phyloP scores from a whole-genome alignment of 1,140 invertebrate genomes.

The Bilobella aurantiaca region DNA sequence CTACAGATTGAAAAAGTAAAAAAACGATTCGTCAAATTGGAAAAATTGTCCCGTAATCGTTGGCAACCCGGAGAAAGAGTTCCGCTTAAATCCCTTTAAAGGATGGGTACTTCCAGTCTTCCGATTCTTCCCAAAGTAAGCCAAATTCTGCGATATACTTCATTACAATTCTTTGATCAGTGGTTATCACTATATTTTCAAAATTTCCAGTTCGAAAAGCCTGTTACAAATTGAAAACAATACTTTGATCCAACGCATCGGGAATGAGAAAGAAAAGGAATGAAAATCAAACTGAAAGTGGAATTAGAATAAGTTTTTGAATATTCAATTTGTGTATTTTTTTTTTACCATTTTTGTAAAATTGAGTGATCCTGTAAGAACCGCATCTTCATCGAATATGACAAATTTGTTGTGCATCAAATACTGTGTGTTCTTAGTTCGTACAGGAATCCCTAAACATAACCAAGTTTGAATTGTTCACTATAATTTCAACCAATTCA shows the following conservation, averaged over 20 bases:
- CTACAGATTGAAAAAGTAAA: conserved; percentile 23
- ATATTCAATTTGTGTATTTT: not conserved
- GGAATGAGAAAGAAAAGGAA: no score
- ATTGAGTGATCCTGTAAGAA: not conserved
- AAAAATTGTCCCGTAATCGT: conserved; percentile 8
- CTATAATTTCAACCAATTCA: not conserved
- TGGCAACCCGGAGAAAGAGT: conserved; percentile 2
- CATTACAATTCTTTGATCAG: not conserved
- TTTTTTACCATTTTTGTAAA: not conserved
- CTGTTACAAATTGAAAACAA: not conserved
- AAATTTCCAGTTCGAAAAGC: not conserved
- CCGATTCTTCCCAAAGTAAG: not conserved
- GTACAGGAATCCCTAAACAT: not conserved
- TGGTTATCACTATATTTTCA: not conserved
- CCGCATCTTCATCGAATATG: not conserved
- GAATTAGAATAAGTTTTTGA: not conserved
- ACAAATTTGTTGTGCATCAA: not conserved
- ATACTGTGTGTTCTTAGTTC: not conserved
- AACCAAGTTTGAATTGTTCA: not conserved
- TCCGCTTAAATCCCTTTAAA: not conserved
- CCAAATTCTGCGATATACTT: not conserved
- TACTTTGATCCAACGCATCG: not conserved
- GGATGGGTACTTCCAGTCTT: no score
- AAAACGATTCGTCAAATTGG: conserved; percentile 9
- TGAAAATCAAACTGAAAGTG: no score